Conservation (phyloP, 2,113 vertebrate genomes). For the human (Homo sapiens) region GRCh38 chr4:100534501-100535000, state of each 20-base stretch:
- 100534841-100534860: too few species aligned
- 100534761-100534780: not conserved
- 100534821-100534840: not conserved
- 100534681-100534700: not conserved
- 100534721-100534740: accelerated
- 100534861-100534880: too few species aligned
- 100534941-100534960: too few species aligned
- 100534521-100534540: conserved; percentile 1
- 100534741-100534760: not conserved
- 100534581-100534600: conserved; percentile 6
- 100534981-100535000: too few species aligned
- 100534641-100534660: not conserved
- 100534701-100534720: not conserved
- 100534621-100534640: not conserved
- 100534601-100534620: not conserved
- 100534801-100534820: not conserved
- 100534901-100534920: too few species aligned
- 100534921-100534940: too few species aligned
- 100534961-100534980: too few species aligned
- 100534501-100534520: not conserved
- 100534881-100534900: too few species aligned
- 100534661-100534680: not conserved
- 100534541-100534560: not conserved
- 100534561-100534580: not conserved
- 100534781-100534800: not conserved